Evolutionary conservation across 1,140 invertebrate species (phyloP).

Genomic region (Vollenhovia emeryi): DNA sequence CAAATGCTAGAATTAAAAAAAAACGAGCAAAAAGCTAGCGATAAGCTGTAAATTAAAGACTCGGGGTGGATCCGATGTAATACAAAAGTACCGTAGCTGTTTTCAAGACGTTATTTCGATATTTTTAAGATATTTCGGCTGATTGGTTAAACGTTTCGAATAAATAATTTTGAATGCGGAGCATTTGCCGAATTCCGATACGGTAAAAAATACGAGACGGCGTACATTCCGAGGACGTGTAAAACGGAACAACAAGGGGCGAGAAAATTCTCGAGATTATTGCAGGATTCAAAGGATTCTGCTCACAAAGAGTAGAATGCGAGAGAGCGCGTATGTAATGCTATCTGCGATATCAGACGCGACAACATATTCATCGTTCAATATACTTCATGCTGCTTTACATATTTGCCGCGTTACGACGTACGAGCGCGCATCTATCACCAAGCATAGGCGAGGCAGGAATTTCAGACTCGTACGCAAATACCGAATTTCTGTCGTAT

Average conservation of each 20-base stretch:
- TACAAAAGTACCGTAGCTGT: not conserved
- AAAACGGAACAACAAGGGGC: constrained; percentile 19
- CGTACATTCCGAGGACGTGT: not conserved
- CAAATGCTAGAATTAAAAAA: constrained; percentile 3
- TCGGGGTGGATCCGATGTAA: not conserved
- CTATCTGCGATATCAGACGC: constrained; percentile 38
- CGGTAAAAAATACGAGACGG: not conserved
- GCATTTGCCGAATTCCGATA: not conserved
- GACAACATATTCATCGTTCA: constrained; percentile 44
- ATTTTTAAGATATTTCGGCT: not conserved
- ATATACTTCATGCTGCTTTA: constrained; percentile 25
- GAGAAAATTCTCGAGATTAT: constrained; percentile 51
- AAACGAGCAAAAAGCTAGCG: not conserved
- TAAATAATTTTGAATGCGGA: not conserved
- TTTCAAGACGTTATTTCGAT: not conserved
- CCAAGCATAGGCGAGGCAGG: not conserved
- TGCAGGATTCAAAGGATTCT: constrained; percentile 42
- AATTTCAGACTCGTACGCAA: constrained; percentile 21
- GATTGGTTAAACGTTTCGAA: not conserved
- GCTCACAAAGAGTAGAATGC: constrained; percentile 29
- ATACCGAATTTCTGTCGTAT: constrained; percentile 50
- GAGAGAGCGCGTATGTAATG: constrained; percentile 13
- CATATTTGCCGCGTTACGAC: constrained; percentile 26
- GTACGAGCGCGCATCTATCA: not conserved
- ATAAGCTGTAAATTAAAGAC: not conserved